These are phyloP conservation scores for Pyralis farinalis DNA, from an alignment of 2,888 invertebrate genomes.

Conservation along the genomic window DNA sequence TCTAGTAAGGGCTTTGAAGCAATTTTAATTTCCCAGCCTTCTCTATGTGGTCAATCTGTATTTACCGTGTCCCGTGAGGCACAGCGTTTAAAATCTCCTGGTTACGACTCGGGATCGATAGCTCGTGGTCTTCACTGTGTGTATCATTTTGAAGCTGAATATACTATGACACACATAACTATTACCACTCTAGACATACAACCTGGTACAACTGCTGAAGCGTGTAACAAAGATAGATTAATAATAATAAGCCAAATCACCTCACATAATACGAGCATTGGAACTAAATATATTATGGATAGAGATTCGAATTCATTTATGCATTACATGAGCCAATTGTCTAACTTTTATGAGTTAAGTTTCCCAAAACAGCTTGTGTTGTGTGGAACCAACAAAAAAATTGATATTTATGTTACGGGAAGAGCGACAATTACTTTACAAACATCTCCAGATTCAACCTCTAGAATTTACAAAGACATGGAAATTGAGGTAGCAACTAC, in stretches of 20 bases:
- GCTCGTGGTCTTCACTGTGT: conserved; percentile 56
- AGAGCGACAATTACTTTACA: conserved; percentile 40
- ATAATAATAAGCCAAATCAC: conserved; percentile 34
- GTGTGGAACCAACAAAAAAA: conserved; percentile 43
- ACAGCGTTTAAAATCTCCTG: conserved; percentile 39
- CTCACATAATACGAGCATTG: conserved; percentile 32
- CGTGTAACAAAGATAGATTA: conserved; percentile 57
- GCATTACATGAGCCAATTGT: conserved; percentile 29
- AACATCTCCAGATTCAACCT: conserved; percentile 44
- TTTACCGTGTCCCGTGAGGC: conserved; percentile 24
- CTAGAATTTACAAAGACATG: conserved; percentile 79
- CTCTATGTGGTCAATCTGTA: conserved; percentile 46
- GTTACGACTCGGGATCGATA: conserved; percentile 43
- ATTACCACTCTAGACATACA: conserved; percentile 47
- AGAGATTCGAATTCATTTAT: conserved; percentile 46
- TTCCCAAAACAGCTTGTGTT: conserved; percentile 34
- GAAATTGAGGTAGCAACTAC: conserved; percentile 81
- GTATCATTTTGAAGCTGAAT: conserved; percentile 33
- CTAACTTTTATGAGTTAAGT: background rate
- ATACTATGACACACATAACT: conserved; percentile 9
- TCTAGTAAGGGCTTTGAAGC: conserved; percentile 84
- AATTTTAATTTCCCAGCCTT: conserved; percentile 70
- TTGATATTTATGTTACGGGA: conserved; percentile 51
- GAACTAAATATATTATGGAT: conserved; percentile 21
- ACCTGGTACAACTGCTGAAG: conserved; percentile 27